Percentiles rank a stretch among this genome's conserved stretches.
Conservation (phyloP, 1,140 invertebrate species). For the Papilio polyxenes region DNA sequence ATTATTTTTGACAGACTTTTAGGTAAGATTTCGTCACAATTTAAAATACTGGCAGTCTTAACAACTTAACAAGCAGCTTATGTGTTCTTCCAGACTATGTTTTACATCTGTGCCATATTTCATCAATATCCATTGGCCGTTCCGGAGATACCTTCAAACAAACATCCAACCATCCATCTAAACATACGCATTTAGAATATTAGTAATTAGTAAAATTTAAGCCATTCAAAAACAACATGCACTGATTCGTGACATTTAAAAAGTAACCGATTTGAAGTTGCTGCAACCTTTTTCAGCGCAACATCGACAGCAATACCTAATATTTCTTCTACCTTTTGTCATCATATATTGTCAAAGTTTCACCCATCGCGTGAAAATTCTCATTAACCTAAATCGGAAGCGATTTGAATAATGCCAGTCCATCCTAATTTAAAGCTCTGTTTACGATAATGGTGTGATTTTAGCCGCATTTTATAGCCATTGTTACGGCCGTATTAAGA, state of each 20-base stretch:
- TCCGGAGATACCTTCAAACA: no score
- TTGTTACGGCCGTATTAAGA: background rate
- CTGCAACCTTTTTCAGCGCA: background rate
- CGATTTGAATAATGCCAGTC: constrained; percentile 17
- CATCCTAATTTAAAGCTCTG: constrained; percentile 23
- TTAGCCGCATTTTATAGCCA: constrained; percentile 5
- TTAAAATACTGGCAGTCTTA: background rate
- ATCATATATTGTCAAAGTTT: background rate
- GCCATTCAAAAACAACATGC: background rate
- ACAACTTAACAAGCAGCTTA: no score
- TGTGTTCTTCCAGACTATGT: no score
- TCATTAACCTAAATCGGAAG: constrained; percentile 24
- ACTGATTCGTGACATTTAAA: background rate
- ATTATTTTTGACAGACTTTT: background rate
- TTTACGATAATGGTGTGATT: constrained; percentile 2
- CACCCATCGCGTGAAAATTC: background rate
- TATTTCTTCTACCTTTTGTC: background rate
- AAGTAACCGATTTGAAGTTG: background rate
- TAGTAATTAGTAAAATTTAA: no score
- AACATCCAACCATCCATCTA: no score
- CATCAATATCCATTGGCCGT: no score
- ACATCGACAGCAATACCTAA: background rate
- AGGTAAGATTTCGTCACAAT: background rate
- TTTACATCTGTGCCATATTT: no score
- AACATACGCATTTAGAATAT: no score